Evolutionary conservation across 2,113 vertebrate species (phyloP), one percentile per base, ranked within the genome.

Genomic region (Spea bombifrons): DNA sequence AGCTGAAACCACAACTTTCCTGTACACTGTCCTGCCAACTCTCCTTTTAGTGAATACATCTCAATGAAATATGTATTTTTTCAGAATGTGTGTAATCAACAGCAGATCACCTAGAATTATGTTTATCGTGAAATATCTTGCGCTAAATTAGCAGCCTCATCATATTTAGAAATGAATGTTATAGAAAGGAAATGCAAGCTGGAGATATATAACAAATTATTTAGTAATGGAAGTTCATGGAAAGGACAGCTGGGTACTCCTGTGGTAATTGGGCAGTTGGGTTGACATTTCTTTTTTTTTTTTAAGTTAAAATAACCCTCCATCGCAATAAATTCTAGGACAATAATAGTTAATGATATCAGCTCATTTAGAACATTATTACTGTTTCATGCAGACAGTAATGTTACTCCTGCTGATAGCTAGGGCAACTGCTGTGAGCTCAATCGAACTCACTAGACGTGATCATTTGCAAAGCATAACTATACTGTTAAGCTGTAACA

Each of bases 281-380:
- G 64, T 55, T 63, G 46, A 30, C 50, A 52, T 52, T 52, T 52
- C 9, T 3, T 52, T 67, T 55, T 75, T 75, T 70, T 78, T 64
- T 57, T 69, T 59, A 73, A 72, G 64, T 79, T 79, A 79, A 63
- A 15, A 66, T 73, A 72, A 73, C 57, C 77, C 73, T 67, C 73
- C 49, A 61, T 79, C 55, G 70, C 71, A 66, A 61, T 73, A 73
- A 55, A 79, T 73, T 79, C 77, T 49, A 66, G 77, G 77, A 72
- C 63, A 79, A 73, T 79, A 79, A 79, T 79, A 61, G 70, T 73
- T 79, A 73, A 79, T 79, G 77, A 79, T 79, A 79, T 66, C 77
- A 73, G 48, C 77, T 79, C 61, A 79, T 79, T 79, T 79, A 72
- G 77, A 79, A 73, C 17, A 73, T 79, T 63, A 79, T 73, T 66